phyloP scores from a whole-genome alignment of 2,888 invertebrate species.

The Parnassius smintheus region DNA sequence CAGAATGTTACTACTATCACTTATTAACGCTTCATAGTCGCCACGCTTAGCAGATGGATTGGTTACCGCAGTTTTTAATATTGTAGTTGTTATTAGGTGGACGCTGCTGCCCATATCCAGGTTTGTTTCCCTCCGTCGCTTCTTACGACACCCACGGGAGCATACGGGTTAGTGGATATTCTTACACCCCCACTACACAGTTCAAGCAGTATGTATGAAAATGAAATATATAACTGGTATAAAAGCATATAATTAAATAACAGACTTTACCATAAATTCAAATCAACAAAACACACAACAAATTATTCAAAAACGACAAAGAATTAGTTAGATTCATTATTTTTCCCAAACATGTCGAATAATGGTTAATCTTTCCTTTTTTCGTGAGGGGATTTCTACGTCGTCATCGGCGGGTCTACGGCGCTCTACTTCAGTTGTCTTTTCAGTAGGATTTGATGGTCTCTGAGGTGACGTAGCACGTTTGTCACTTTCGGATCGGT shows the following conservation, averaged over 20 bases:
- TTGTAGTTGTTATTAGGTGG: too few species aligned
- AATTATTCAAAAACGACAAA: slow-evolving; percentile 34
- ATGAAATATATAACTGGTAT: not conserved
- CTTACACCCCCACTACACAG: too few species aligned
- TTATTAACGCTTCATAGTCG: too few species aligned
- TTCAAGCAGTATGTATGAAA: not conserved
- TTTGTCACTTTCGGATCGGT: slow-evolving; percentile 37
- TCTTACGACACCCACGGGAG: too few species aligned
- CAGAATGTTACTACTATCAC: too few species aligned
- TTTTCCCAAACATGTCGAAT: slow-evolving; percentile 56
- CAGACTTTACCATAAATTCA: slow-evolving; percentile 25
- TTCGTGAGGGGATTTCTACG: slow-evolving; percentile 38
- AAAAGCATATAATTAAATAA: slow-evolving; percentile 29
- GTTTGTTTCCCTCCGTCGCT: too few species aligned
- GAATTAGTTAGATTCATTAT: slow-evolving; percentile 32
- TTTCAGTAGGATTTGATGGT: slow-evolving; percentile 45
- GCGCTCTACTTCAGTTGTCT: slow-evolving; percentile 44
- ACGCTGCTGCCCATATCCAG: too few species aligned
- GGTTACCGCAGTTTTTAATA: too few species aligned
- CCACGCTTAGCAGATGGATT: too few species aligned
- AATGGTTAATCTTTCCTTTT: slow-evolving; percentile 45
- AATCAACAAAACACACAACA: slow-evolving; percentile 22
- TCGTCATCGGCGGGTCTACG: slow-evolving; percentile 41
- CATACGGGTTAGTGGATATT: too few species aligned
- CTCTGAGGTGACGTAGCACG: slow-evolving; percentile 42